Base-by-base conservation (phyloP, 2,888 invertebrate genomes). In the Hymenopus coronatus region DNA sequence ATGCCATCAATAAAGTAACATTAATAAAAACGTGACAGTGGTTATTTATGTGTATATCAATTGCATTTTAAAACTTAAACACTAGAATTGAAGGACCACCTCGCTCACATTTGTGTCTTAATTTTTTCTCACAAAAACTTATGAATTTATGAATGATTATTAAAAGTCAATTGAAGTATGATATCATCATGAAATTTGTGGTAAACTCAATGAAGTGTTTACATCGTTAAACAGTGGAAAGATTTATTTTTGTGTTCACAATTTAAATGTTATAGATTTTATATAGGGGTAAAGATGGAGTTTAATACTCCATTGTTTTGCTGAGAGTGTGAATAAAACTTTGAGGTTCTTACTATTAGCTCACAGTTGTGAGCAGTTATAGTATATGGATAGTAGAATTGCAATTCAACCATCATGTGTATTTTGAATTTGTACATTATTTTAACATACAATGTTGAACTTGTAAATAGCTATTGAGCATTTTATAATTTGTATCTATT, bases 1-100 rank as follows among this genome's bases (percentile, higher is more conserved):
- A 89, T 84, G 89, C 88, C n/a, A 88, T 89, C 28, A 88, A 89
- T 88, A 89, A 89, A 54, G 88, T 88, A 33, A 88, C 89, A 83
- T 81, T 89, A n/a, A 88, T 82, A 9, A 87, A 87, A 70, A 82
- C 87, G 27, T 82, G 82, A 70, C 54, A 70, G 54, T 70, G 54
- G 20, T 70, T 70, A 70, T 70, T 40, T 40, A 40, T 40, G 12
- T 40, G 40, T 40, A 40, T 12, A 70, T 70, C 20, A 20, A 20
- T 70, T 70, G 54, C 54, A 70, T 70, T 70, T 70, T 15, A 20
- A 70, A 20, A 70, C 54, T 70, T 70, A 70, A 70, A 25, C 54
- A 70, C 6, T 25, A 70, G 25, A 20, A 70, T 15, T 20, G 20
- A 70, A 25, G 40, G 40, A 40, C 4, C 54, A 70, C 54, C 15